A percentile compares a stretch with the other conserved stretches of the same genome.
Evolutionary conservation across 2,113 vertebrate genomes (phyloP).

Genomic region (Kryptolebias marmoratus): DNA sequence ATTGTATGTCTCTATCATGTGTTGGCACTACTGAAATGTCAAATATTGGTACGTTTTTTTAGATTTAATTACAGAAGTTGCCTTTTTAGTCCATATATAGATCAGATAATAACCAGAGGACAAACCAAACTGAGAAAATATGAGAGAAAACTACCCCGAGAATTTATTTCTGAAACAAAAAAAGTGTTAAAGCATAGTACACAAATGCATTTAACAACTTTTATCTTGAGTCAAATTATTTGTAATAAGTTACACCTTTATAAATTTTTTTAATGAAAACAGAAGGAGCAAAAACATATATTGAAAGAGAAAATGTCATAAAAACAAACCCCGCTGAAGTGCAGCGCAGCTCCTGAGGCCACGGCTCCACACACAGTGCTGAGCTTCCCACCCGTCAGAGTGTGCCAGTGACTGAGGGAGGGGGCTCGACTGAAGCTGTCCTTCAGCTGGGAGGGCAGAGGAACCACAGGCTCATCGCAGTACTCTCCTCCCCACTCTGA

Average conservation of each 20-base stretch:
- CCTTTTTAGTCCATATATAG: background rate
- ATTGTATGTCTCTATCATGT: background rate
- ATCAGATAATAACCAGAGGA: too few relatives aligned
- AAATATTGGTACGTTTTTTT: background rate
- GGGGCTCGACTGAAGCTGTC: conserved; percentile 96
- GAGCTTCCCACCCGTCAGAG: conserved; percentile 92
- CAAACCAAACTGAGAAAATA: too few relatives aligned
- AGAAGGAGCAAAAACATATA: background rate
- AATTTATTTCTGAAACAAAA: background rate
- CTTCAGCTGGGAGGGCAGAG: conserved; percentile 92
- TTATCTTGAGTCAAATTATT: background rate
- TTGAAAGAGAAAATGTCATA: background rate
- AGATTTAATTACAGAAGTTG: background rate
- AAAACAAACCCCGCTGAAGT: conserved; percentile 92
- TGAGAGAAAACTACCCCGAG: background rate
- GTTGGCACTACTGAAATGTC: background rate
- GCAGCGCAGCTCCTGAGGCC: conserved; percentile 94
- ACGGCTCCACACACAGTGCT: conserved; percentile 94
- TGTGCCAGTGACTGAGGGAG: conserved; percentile 91
- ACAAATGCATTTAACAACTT: background rate
- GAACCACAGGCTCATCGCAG: conserved; percentile 88
- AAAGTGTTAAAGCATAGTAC: background rate
- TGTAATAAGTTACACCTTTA: background rate
- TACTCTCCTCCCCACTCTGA: conserved; percentile 92
- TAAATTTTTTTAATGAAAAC: too few relatives aligned